Base-by-base conservation (phyloP, 2,113 vertebrate species). In the Pungitius pungitius region DNA sequence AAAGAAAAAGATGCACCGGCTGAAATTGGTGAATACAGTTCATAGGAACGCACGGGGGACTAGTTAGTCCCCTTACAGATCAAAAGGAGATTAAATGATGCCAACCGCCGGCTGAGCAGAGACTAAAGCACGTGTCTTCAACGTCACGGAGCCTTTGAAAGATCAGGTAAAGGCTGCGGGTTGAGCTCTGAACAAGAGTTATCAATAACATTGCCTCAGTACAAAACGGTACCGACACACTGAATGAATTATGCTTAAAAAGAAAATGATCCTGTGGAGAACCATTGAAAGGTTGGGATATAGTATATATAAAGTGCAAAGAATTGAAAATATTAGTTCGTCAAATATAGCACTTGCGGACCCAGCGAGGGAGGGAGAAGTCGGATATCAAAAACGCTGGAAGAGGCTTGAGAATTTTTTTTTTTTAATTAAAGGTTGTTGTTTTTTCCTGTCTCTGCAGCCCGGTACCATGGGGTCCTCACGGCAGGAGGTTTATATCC, bases 171-270 rank as follows among this genome's bases (percentile, higher is more conserved):
- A 71, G 62, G 40, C 6, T 58, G 7, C 35, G 13, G 17, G 22
- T 40, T 57, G 14, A 39, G 73, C 43, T 22, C 56, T 71, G 22
- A 73, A 24, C 27, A 4, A 14, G 4, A 61, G 47, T 47, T 27
- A 79, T 79, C 68, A 60, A 33, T 69, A 68, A 58, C 52, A 57
- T 74, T 71, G 15, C 40, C 62, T 65, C 51, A n/a, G 51, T 55
- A 62, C 43, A 70, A 45, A 56, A 60, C 45, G 18, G 55, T 49
- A 64, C 57, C 71, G 54, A 39, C 43, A 70, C 55, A 49, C 18
- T 49, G 47, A 27, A 6, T 63, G 24, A 35, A 2, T 51, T 22
- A 40, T 45, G 39, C n/a, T 55, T 71, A 45, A 27, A 68, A 54
- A 80, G 73, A 12, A 69, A 18, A 2, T 35, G 60, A 18, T 52